These are phyloP conservation scores for Porites divaricata DNA, from an alignment of 92 coral and sea anemone species.

Conservation along the genomic window DNA sequence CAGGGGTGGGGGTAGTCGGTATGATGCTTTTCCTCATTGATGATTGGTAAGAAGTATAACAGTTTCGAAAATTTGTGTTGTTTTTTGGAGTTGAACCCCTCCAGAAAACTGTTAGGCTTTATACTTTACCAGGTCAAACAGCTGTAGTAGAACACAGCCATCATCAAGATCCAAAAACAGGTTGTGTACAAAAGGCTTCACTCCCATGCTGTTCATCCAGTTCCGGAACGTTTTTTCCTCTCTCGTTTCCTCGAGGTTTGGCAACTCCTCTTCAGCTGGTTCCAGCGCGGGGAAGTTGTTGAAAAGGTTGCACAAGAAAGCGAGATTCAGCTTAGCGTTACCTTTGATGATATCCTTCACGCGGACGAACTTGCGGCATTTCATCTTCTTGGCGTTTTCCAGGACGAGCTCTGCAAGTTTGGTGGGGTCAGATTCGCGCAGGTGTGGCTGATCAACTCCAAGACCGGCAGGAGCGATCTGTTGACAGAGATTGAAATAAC, in stretches of 20 bases:
- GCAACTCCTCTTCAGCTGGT: slow-evolving; percentile 76
- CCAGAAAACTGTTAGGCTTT: too few species aligned
- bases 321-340: slow-evolving; percentile 90
- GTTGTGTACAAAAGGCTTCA: slow-evolving; percentile 86
- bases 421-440: slow-evolving; percentile 70
- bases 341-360: slow-evolving; percentile 87
- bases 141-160: slow-evolving; percentile 85
- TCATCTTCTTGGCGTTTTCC: slow-evolving; percentile 89
- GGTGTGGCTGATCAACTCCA: slow-evolving; percentile 79
- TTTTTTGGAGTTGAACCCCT: not conserved
- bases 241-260: slow-evolving; percentile 92
- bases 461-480: slow-evolving; percentile 85
- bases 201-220: slow-evolving; percentile 99
- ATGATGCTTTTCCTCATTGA: too few species aligned
- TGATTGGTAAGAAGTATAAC: too few species aligned
- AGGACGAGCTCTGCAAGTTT: slow-evolving; percentile 89
- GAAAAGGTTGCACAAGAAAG: slow-evolving; percentile 89
- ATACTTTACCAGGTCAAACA: slow-evolving; percentile 78
- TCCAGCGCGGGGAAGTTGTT: slow-evolving; percentile 85
- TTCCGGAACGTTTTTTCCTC: slow-evolving; percentile 98
- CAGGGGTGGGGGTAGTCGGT: too few species aligned
- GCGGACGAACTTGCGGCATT: slow-evolving; percentile 92
- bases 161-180: slow-evolving; percentile 86
- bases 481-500: not conserved
- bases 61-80: not conserved